phyloP scores from a whole-genome alignment of 2,113 vertebrate genomes.

The Conger conger region DNA sequence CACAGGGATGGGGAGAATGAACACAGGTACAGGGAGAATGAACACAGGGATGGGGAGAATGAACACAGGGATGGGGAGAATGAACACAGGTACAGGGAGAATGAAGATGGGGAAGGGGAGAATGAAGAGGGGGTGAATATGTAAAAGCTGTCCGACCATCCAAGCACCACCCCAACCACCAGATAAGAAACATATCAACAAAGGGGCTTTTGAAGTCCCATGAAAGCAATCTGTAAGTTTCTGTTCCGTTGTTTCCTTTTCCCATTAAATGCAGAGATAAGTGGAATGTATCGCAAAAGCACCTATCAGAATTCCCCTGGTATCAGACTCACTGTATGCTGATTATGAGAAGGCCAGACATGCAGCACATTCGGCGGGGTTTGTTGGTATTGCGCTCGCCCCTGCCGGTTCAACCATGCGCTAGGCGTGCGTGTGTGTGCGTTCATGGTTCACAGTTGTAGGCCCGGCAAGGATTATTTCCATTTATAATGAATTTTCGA shows the following conservation, averaged over 20 bases:
- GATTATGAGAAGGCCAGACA: slow-evolving; percentile 1
- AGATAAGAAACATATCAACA: slow-evolving; percentile 11
- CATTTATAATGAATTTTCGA: background rate
- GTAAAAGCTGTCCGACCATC: background rate
- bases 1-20: too few species aligned
- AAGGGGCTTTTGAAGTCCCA: background rate
- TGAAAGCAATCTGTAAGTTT: background rate
- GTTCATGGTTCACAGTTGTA: background rate
- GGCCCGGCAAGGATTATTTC: background rate
- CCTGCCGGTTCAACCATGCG: background rate
- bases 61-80: too few species aligned
- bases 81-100: too few species aligned
- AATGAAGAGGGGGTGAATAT: too few species aligned
- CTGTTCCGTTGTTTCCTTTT: background rate
- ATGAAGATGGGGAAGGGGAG: too few species aligned
- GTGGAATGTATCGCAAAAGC: slow-evolving; percentile 14
- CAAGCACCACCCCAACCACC: background rate
- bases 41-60: too few species aligned
- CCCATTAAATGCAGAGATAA: background rate
- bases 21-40: too few species aligned
- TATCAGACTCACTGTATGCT: background rate
- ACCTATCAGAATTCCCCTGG: background rate
- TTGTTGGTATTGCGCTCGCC: background rate
- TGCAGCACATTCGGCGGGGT: background rate
- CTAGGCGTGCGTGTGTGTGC: background rate